A percentile compares a stretch with the other conserved stretches of the same genome.
phyloP scores from a whole-genome alignment of 2,888 invertebrate species.

The Orthonevra nobilis region DNA sequence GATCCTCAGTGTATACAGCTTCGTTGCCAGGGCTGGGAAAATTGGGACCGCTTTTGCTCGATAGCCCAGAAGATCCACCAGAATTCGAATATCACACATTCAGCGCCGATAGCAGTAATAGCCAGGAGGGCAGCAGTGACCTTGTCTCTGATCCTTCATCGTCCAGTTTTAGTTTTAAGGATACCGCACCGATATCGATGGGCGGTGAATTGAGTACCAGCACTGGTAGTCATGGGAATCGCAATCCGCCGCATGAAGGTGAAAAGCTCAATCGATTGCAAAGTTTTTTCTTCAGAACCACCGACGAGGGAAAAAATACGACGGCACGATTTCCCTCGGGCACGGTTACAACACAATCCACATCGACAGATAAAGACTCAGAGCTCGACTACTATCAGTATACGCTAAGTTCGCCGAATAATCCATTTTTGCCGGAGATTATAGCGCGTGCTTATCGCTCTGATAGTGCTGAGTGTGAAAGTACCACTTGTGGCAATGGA shows the following conservation, averaged over 20 bases:
- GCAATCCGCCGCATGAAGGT: conserved; percentile 54
- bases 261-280: conserved; percentile 76
- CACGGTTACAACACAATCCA: not conserved
- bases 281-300: conserved; percentile 78
- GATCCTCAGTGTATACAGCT: conserved; percentile 45
- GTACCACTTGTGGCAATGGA: conserved; percentile 52
- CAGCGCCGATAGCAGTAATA: conserved; percentile 59
- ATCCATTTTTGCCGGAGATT: conserved; percentile 79
- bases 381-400: conserved; percentile 76
- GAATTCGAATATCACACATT: conserved; percentile 76
- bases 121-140: conserved; percentile 59
- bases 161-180: conserved; percentile 65
- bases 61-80: conserved; percentile 78
- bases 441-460: conserved; percentile 77
- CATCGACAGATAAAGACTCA: conserved; percentile 47
- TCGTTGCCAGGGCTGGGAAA: conserved; percentile 48
- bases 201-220: conserved; percentile 76
- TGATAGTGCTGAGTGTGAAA: conserved; percentile 75
- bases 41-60: conserved; percentile 74
- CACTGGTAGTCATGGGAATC: conserved; percentile 46
- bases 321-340: conserved; percentile 54
- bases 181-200: conserved; percentile 73
- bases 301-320: conserved; percentile 77
- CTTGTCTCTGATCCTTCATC: conserved; percentile 58
- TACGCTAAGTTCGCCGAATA: conserved; percentile 78